Percentiles rank a stretch among this genome's conserved stretches.
These are phyloP conservation scores for Andrena cerasifolii DNA, from an alignment of 1,140 invertebrate genomes.

Conservation along the genomic window DNA sequence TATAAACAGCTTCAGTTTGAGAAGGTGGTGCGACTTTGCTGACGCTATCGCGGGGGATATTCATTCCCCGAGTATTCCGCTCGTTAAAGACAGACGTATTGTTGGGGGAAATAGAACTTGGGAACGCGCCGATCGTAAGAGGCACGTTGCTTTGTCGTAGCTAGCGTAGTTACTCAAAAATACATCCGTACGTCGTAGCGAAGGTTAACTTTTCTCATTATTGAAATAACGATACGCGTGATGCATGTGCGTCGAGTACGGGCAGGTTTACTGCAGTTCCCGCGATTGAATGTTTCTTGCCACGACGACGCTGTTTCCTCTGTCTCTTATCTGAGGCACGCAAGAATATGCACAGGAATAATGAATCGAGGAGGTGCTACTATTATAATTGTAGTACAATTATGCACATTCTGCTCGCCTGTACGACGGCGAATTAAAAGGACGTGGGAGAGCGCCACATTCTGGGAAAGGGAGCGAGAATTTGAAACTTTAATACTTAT, in stretches of 20 bases:
- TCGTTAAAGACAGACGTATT: neutral
- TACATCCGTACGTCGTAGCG: too few species aligned
- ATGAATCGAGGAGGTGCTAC: neutral
- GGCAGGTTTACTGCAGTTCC: neutral
- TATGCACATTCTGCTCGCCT: neutral
- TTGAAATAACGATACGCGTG: neutral
- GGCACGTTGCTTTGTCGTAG: too few species aligned
- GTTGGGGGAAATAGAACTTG: neutral
- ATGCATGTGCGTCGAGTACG: neutral
- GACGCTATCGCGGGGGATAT: neutral
- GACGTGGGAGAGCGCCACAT: neutral
- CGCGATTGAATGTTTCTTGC: too few species aligned
- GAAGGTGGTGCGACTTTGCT: neutral
- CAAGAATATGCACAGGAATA: neutral
- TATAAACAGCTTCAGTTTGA: neutral
- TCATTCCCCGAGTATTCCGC: neutral
- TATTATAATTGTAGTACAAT: neutral
- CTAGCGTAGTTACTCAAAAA: too few species aligned
- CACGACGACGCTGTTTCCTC: neutral
- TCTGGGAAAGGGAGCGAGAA: neutral
- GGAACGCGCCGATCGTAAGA: too few species aligned
- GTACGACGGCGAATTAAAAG: neutral
- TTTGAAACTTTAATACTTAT: constrained; percentile 3
- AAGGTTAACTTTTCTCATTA: neutral
- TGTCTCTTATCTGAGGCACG: neutral